Evolutionary conservation across 2,113 vertebrate species (phyloP).

Genomic region (Procapra przewalskii): DNA sequence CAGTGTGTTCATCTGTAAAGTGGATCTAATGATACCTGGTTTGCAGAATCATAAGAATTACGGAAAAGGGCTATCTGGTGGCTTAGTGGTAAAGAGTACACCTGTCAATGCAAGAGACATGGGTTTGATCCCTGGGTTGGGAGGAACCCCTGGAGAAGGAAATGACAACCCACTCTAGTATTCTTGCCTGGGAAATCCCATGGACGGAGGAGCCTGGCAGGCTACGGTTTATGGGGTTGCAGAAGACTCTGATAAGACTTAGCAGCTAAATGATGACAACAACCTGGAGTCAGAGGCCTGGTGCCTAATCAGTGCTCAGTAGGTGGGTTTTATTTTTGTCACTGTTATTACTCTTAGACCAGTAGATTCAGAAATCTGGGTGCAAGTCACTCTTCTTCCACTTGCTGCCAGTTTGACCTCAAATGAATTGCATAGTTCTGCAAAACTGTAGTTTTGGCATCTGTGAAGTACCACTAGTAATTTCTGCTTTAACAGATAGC

Average conservation of each 20-base stretch:
- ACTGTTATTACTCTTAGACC: not conserved
- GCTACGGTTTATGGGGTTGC: not conserved
- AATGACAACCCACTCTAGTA: not conserved
- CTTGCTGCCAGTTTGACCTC: not conserved
- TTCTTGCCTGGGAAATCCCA: not conserved
- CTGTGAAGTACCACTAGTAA: not conserved
- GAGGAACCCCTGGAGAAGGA: not conserved
- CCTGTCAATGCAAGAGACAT: not conserved
- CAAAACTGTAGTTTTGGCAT: not conserved
- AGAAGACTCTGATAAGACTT: not conserved
- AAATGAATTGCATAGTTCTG: not conserved
- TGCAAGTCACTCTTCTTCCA: not conserved
- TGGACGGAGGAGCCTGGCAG: not conserved
- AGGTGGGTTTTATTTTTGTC: not conserved
- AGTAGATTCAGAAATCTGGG: not conserved
- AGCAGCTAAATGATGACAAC: not conserved
- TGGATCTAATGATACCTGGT: not conserved
- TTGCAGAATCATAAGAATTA: not conserved
- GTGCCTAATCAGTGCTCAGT: accelerated
- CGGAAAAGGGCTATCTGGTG: not conserved
- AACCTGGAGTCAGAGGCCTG: not conserved
- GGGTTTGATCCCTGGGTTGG: not conserved
- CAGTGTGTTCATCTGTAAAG: not conserved
- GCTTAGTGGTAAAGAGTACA: not conserved
- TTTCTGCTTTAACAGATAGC: not conserved